A percentile compares a stretch with the other conserved stretches of the same genome.
Conservation (phyloP, 2,888 invertebrate genomes). For the Pecten maximus region DNA sequence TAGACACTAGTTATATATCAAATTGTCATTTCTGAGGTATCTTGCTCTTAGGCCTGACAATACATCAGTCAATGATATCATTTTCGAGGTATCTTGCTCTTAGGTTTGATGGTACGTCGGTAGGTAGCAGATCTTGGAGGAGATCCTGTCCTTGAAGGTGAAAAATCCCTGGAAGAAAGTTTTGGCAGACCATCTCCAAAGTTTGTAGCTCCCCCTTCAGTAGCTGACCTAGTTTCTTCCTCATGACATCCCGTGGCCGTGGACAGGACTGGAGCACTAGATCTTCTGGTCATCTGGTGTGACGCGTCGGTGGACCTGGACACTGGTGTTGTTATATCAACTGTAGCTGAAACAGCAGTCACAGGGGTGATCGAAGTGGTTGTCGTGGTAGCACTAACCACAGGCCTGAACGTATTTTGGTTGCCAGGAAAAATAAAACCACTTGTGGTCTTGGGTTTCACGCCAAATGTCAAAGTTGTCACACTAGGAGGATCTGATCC, state of each 20-base stretch:
- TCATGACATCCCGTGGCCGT: background rate
- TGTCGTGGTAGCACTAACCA: background rate
- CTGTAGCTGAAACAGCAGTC: background rate
- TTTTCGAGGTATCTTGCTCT: background rate
- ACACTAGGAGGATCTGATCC: background rate
- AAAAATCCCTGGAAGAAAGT: slow-evolving; percentile 52
- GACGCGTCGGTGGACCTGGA: background rate
- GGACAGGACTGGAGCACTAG: background rate
- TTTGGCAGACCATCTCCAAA: slow-evolving; percentile 49
- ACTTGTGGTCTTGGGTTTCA: background rate
- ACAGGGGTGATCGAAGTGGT: background rate
- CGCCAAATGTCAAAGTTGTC: background rate
- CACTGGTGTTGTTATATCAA: background rate
- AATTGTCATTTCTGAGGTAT: background rate
- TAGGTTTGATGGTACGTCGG: background rate
- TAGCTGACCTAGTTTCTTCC: background rate
- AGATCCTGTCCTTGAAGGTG: slow-evolving; percentile 41
- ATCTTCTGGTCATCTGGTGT: background rate
- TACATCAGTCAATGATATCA: background rate
- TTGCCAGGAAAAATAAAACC: background rate
- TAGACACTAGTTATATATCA: background rate
- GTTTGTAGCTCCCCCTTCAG: background rate
- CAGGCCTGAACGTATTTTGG: background rate
- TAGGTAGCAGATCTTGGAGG: background rate
- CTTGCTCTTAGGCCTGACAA: background rate